Base-by-base conservation (phyloP, 2,797 vertebrate genomes). In the Acanthiza pusilla region DNA sequence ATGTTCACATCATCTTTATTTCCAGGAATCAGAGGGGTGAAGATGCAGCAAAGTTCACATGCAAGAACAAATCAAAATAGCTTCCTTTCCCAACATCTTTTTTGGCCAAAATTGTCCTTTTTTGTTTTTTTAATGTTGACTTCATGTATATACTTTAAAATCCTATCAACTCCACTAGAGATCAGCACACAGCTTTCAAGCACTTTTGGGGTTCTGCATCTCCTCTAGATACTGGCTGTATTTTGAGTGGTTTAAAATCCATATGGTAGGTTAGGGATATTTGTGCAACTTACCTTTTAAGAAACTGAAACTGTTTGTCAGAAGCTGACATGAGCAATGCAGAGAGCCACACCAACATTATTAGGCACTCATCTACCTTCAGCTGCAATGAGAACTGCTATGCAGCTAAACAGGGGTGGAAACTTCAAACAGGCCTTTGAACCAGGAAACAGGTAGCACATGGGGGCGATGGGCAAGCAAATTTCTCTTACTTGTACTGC, bases 401-500 rank as follows among this genome's bases (percentile, higher is more conserved):
- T 0, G 0, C 47, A 72, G 61, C 38, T 58, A 36, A 68, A 42
- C 7, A 77, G 23, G 10, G 19, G 11, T 50, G 48, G 51, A 26
- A 58, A 82, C 66, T 87, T 66, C 36, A 32, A 92, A 60, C 0
- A 10, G 19, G 30, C 26, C 22, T 93, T 73, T 63, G 63, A 88
- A 67, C 14, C 8, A 20, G 38, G 72, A 14, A 80, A 51, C 3
- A 51, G 62, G 25, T 80, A 72, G 32, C 53, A 67, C 16, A 9
- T 0, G 8, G 3, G 10, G 15, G 3, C 0, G 0, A 81, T 17
- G 16, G 13, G 7, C 51, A 82, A 81, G 21, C 38, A 86, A 72
- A 55, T 34, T 32, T 88, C 50, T 89, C 98, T 98, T 96, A 99
- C 99, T 99, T 99, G 98, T 99, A 99, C 79, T 99, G 99, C 73